Percentiles rank a stretch among this genome's conserved stretches.
Conservation (phyloP, 2,113 vertebrate genomes). For the Pseudopodoces humilis region DNA sequence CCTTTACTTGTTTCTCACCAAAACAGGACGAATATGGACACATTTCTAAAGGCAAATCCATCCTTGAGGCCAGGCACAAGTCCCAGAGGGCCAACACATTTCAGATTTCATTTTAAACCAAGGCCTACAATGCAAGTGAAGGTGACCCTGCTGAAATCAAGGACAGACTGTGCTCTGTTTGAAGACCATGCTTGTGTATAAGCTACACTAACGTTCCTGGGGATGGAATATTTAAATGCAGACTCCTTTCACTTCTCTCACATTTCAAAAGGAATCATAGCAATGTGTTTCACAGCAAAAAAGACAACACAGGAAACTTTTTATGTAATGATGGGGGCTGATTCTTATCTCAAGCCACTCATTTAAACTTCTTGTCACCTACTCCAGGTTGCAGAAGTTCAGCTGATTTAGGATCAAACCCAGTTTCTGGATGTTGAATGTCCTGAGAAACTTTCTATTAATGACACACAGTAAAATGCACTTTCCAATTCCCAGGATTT, state of each 20-base stretch:
- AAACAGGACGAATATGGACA: background rate
- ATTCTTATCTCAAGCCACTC: background rate
- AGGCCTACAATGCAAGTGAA: background rate
- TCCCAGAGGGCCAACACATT: background rate
- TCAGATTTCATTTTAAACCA: background rate
- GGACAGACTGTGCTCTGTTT: background rate
- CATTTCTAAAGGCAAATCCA: background rate
- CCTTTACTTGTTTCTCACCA: background rate
- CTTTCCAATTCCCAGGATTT: background rate
- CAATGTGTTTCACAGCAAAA: background rate
- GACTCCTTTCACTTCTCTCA: background rate
- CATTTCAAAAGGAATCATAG: background rate
- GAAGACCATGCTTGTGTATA: background rate
- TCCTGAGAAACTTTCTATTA: background rate
- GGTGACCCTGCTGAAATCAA: background rate
- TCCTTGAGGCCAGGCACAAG: background rate
- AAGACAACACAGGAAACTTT: background rate
- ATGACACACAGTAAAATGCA: background rate
- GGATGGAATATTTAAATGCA: background rate
- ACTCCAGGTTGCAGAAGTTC: background rate
- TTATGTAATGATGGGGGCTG: background rate
- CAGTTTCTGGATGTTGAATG: background rate
- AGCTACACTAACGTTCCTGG: background rate
- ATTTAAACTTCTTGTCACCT: background rate
- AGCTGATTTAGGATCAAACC: background rate